phyloP scores from a whole-genome alignment of 1,140 invertebrate genomes.

The Sesamia nonagrioides region DNA sequence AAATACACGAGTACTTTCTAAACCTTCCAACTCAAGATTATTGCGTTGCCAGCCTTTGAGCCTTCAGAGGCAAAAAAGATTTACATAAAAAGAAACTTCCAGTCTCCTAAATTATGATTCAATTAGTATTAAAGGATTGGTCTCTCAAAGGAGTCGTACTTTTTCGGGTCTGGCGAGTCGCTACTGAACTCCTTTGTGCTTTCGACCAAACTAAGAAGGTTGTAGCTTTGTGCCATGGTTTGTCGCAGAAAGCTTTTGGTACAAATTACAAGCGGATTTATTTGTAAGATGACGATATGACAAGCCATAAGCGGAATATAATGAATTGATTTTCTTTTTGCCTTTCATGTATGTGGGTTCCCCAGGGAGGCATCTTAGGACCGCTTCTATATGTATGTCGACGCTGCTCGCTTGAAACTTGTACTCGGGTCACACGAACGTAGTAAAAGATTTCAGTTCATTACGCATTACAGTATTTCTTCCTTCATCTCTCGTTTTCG shows the following conservation, averaged over 20 bases:
- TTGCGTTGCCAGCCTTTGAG: constrained; percentile 77
- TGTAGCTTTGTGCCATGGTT: constrained; percentile 72
- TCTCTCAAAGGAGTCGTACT: constrained; percentile 78
- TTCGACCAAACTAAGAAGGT: constrained; percentile 81
- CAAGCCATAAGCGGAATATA: constrained; percentile 8
- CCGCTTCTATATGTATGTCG: constrained; percentile 6
- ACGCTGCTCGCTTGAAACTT: constrained; percentile 38
- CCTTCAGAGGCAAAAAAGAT: constrained; percentile 80
- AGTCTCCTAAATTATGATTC: constrained; percentile 85
- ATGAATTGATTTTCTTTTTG: constrained; percentile 38
- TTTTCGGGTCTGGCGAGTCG: constrained; percentile 80
- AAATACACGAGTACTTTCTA: constrained; percentile 46
- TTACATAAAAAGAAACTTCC: constrained; percentile 87
- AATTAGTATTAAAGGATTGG: constrained; percentile 87
- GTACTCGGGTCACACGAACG: constrained; percentile 38
- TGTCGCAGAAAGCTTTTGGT: constrained; percentile 64
- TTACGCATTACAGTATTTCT: constrained; percentile 63
- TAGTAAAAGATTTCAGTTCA: constrained; percentile 60
- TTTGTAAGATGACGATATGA: constrained; percentile 34
- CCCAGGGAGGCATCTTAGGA: constrained; percentile 2
- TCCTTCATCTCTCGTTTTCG: constrained; percentile 51
- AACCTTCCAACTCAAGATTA: constrained; percentile 77
- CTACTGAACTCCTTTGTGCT: constrained; percentile 81
- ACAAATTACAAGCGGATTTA: constrained; percentile 72
- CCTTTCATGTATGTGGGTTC: neutral